phyloP scores from a whole-genome alignment of 1,140 invertebrate genomes.

The Pectinophora gossypiella region DNA sequence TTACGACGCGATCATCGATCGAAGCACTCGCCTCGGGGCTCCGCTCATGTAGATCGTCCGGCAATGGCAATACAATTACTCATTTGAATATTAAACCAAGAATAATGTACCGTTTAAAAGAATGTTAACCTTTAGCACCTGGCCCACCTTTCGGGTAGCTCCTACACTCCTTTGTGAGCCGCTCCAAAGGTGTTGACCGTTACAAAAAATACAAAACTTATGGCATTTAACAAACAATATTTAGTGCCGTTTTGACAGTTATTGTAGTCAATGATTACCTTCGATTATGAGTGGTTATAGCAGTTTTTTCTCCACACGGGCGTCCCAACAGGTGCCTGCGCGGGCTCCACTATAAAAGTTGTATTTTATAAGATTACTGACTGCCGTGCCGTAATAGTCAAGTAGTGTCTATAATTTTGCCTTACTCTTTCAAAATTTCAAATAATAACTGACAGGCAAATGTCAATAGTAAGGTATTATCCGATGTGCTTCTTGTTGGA shows the following conservation, averaged over 20 bases:
- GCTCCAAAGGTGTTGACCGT: slow-evolving; percentile 54
- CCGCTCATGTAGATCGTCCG: neutral
- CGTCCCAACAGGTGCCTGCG: slow-evolving; percentile 31
- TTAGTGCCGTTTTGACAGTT: slow-evolving; percentile 69
- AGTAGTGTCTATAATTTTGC: neutral
- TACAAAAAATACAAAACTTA: slow-evolving; percentile 52
- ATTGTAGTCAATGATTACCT: slow-evolving; percentile 66
- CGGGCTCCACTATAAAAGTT: slow-evolving; percentile 13
- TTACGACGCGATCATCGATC: neutral
- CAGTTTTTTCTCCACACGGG: slow-evolving; percentile 38
- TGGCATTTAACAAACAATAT: slow-evolving; percentile 71
- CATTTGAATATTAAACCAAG: slow-evolving; percentile 27
- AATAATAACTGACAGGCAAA: neutral
- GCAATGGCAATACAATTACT: slow-evolving; percentile 8
- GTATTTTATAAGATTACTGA: slow-evolving; percentile 17
- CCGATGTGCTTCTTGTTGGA: too few species aligned
- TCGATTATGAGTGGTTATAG: slow-evolving; percentile 53
- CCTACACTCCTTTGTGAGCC: slow-evolving; percentile 34
- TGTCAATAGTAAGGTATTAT: neutral
- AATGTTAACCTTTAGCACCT: slow-evolving; percentile 36
- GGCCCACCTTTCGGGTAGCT: slow-evolving; percentile 33
- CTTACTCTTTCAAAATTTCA: neutral
- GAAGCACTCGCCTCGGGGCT: neutral
- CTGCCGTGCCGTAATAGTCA: neutral
- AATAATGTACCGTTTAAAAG: slow-evolving; percentile 11